Evolutionary conservation across 2,888 invertebrate genomes (phyloP).

Genomic region (Rhorus exstirpatorius): DNA sequence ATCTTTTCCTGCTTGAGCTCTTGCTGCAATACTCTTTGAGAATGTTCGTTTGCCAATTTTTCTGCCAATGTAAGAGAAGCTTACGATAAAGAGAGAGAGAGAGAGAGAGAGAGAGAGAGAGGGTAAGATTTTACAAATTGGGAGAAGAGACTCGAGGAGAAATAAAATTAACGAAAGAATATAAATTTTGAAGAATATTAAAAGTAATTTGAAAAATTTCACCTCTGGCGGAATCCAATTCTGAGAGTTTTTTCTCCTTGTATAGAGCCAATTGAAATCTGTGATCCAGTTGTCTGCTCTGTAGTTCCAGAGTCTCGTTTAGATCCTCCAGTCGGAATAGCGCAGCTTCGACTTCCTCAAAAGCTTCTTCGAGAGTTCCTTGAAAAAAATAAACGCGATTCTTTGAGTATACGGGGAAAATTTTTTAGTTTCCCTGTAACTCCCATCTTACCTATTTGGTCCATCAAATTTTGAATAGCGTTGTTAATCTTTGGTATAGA

Average conservation of each 20-base stretch:
- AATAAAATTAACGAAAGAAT: slow-evolving; percentile 2
- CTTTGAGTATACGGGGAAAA: too few relatives aligned
- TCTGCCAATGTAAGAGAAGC: slow-evolving; percentile 81
- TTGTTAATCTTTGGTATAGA: slow-evolving; percentile 86
- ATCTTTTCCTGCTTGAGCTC: slow-evolving; percentile 88
- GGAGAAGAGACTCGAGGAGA: not conserved
- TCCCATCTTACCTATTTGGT: slow-evolving; percentile 84
- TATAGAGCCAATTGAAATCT: slow-evolving; percentile 91
- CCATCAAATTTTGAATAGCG: slow-evolving; percentile 86
- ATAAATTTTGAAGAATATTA: slow-evolving; percentile 9
- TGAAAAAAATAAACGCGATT: not conserved
- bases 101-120: not conserved
- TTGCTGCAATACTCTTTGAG: slow-evolving; percentile 87
- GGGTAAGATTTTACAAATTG: not conserved
- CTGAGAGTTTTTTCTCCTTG: slow-evolving; percentile 90
- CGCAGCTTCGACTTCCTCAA: slow-evolving; percentile 89
- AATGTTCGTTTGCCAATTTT: slow-evolving; percentile 88
- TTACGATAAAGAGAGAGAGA: not conserved
- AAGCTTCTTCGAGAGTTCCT: slow-evolving; percentile 87
- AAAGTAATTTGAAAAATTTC: slow-evolving; percentile 69
- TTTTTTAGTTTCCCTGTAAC: too few relatives aligned
- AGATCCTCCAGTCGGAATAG: slow-evolving; percentile 90
- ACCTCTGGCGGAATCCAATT: slow-evolving; percentile 88
- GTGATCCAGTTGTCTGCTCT: slow-evolving; percentile 91
- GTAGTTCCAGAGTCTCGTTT: slow-evolving; percentile 90